Percentiles rank a stretch among this genome's conserved stretches.
Conservation (phyloP, 2,113 vertebrate species). For the Rhineura floridana region DNA sequence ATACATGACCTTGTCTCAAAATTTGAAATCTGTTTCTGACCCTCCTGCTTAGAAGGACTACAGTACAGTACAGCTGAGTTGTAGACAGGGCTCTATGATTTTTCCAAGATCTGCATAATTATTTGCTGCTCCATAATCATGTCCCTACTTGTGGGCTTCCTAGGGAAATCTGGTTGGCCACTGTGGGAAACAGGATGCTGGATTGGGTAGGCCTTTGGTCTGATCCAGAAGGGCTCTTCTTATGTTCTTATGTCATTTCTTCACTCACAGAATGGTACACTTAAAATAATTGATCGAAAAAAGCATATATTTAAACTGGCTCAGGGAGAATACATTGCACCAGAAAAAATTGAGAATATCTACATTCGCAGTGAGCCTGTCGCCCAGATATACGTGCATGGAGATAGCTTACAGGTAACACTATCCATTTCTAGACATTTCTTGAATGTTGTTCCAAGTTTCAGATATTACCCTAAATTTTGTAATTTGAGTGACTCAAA, state of each 20-base stretch:
- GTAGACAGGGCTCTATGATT: neutral
- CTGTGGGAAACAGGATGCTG: neutral
- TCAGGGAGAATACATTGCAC: slow-evolving; percentile 97
- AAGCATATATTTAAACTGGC: slow-evolving; percentile 99
- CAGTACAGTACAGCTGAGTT: neutral
- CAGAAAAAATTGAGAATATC: slow-evolving; percentile 98
- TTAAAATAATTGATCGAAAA: slow-evolving; percentile 97
- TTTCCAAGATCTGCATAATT: neutral
- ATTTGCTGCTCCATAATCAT: slow-evolving; percentile 24
- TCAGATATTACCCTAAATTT: neutral
- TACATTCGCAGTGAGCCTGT: slow-evolving; percentile 94
- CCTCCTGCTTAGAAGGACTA: too few relatives aligned
- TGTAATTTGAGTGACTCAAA: neutral
- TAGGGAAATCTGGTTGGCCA: neutral
- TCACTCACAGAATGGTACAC: slow-evolving; percentile 86
- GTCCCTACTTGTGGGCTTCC: neutral
- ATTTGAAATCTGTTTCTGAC: neutral
- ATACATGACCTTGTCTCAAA: neutral
- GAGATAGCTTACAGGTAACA: slow-evolving; percentile 93
- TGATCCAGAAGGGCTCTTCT: neutral
- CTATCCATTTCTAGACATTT: neutral
- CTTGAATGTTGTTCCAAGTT: neutral
- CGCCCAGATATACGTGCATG: slow-evolving; percentile 92
- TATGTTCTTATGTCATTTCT: slow-evolving; percentile 26
- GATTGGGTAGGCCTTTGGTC: neutral